phyloP scores from a whole-genome alignment of 2,888 invertebrate genomes.

The Drosophila yooni region DNA sequence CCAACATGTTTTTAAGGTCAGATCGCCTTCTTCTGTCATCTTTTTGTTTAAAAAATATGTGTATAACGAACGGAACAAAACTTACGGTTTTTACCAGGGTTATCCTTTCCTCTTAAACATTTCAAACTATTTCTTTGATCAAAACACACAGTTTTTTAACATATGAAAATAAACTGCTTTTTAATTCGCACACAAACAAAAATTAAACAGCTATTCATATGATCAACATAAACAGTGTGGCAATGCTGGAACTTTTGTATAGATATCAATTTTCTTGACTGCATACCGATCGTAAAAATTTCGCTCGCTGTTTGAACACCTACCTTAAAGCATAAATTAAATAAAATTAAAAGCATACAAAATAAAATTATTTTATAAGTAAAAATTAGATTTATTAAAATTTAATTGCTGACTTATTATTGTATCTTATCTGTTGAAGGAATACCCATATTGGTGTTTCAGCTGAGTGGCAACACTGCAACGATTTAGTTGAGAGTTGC shows the following conservation, averaged over 20 bases:
- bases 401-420: neutral
- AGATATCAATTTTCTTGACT: neutral
- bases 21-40: neutral
- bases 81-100: neutral
- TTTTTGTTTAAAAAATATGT: neutral
- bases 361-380: neutral
- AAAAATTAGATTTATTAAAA: neutral
- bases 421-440: neutral
- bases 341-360: neutral
- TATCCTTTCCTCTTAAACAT: neutral
- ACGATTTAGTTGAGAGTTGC: conserved; percentile 28
- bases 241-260: neutral
- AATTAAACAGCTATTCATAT: neutral
- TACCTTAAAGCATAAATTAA: neutral
- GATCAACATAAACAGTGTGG: neutral
- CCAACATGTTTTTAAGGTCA: neutral
- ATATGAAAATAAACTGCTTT: neutral
- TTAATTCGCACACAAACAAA: neutral
- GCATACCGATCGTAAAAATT: neutral
- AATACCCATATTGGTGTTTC: conserved; percentile 10
- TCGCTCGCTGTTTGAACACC: neutral
- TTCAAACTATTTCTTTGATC: neutral
- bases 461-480: conserved; percentile 33
- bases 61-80: neutral
- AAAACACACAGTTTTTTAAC: too few species aligned